Evolutionary conservation across 1,140 invertebrate species (phyloP).

Genomic region (Micrasema longulum): DNA sequence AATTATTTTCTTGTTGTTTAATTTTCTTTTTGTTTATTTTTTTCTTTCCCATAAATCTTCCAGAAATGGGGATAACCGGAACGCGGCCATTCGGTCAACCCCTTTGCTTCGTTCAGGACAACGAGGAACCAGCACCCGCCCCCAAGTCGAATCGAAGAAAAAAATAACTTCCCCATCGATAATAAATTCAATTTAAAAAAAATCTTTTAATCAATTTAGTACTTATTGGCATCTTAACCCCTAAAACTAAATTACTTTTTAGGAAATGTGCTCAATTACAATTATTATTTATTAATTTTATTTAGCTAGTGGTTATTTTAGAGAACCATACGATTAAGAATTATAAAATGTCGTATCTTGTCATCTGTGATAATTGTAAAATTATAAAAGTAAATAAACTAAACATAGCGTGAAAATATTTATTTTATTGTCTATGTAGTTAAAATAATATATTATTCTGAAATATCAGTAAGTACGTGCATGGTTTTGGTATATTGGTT

Average conservation of each 20-base stretch:
- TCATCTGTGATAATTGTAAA: constrained; percentile 56
- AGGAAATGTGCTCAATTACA: constrained; percentile 37
- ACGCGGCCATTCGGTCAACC: constrained; percentile 82
- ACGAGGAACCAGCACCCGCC: constrained; percentile 69
- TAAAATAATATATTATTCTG: not conserved
- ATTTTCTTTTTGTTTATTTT: constrained; percentile 60
- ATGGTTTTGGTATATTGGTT: not conserved
- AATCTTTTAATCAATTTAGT: not conserved
- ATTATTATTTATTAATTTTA: constrained; percentile 24
- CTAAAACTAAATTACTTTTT: not conserved
- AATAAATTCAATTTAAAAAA: not conserved
- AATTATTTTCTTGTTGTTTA: constrained; percentile 34
- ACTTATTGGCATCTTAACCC: not conserved
- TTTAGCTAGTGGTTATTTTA: constrained; percentile 6
- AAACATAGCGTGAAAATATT: constrained; percentile 18
- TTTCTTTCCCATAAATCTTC: constrained; percentile 63
- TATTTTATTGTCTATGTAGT: constrained; percentile 17
- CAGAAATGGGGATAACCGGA: constrained; percentile 72
- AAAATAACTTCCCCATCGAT: constrained; percentile 57
- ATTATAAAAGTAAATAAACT: constrained; percentile 52
- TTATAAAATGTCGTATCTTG: constrained; percentile 44
- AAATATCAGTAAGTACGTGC: constrained; percentile 11
- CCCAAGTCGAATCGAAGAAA: constrained; percentile 68
- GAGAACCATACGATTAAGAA: constrained; percentile 24
- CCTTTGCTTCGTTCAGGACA: constrained; percentile 72